phyloP scores from a whole-genome alignment of 2,888 invertebrate genomes.

The Oasisia sp. region DNA sequence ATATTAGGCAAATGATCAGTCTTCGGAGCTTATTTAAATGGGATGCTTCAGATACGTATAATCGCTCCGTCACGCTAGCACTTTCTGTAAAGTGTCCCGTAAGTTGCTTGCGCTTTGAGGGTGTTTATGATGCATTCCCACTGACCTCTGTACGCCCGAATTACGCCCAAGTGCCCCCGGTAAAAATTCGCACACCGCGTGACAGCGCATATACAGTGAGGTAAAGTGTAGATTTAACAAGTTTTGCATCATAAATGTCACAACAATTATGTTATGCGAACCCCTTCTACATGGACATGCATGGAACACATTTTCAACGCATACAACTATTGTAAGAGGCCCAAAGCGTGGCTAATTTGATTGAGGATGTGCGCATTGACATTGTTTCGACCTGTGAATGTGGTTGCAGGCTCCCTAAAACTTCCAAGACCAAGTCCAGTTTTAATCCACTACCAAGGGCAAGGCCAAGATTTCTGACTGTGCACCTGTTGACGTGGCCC shows the following conservation, averaged over 20 bases:
- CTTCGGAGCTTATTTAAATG: neutral
- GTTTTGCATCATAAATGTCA: neutral
- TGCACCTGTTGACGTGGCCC: too few relatives aligned
- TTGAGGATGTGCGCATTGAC: too few relatives aligned
- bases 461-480: too few relatives aligned
- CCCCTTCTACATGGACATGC: neutral
- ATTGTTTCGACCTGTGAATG: too few relatives aligned
- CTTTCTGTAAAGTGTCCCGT: neutral
- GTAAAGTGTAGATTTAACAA: neutral
- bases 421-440: too few relatives aligned
- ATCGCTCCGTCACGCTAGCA: neutral
- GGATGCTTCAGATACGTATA: neutral
- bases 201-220: neutral
- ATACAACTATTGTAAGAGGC: neutral
- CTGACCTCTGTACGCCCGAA: neutral
- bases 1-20: neutral
- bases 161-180: conserved; percentile 10
- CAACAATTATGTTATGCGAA: neutral
- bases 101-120: neutral
- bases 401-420: too few relatives aligned
- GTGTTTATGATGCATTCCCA: neutral
- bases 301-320: neutral
- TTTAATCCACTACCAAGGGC: too few relatives aligned
- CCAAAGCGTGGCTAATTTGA: too few relatives aligned
- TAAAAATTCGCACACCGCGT: neutral